Conservation (phyloP, 2,797 vertebrate species). For the Prunella strophiata region DNA sequence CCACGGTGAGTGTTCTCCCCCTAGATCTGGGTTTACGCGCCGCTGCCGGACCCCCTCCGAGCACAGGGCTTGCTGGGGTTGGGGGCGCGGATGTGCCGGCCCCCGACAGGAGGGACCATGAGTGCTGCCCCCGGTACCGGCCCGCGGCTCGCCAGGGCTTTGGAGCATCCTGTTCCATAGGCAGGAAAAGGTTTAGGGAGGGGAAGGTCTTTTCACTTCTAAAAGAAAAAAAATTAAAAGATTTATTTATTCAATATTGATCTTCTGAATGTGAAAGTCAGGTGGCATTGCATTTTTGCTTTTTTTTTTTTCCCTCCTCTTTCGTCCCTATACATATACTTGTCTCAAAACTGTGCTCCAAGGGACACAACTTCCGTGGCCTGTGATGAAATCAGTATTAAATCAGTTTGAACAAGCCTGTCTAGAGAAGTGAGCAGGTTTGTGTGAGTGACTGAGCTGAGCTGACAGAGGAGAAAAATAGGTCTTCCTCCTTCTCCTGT, state of each 20-base stretch:
- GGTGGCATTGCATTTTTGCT: not conserved
- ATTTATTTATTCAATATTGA: too few relatives aligned
- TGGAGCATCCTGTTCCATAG: not conserved
- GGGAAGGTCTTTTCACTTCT: not conserved
- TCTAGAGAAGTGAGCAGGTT: not conserved
- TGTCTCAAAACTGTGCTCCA: not conserved
- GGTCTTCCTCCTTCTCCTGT: not conserved
- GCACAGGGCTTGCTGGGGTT: not conserved
- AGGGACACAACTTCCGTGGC: not conserved
- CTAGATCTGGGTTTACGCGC: fast-evolving
- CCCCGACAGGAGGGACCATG: not conserved
- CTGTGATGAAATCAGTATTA: not conserved
- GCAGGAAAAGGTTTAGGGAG: not conserved
- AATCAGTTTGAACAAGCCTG: not conserved
- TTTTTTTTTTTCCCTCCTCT: fast-evolving
- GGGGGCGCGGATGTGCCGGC: not conserved
- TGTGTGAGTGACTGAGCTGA: not conserved
- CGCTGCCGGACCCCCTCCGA: not conserved
- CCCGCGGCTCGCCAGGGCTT: not conserved
- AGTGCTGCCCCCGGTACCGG: not conserved
- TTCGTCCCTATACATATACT: fast-evolving
- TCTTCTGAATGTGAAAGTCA: not conserved
- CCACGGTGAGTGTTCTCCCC: not conserved
- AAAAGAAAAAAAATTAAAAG: not conserved
- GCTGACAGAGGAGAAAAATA: not conserved